Evolutionary conservation across 2,797 vertebrate genomes (phyloP), one percentile per base, ranked within the genome.

Genomic region (Potorous gilbertii): DNA sequence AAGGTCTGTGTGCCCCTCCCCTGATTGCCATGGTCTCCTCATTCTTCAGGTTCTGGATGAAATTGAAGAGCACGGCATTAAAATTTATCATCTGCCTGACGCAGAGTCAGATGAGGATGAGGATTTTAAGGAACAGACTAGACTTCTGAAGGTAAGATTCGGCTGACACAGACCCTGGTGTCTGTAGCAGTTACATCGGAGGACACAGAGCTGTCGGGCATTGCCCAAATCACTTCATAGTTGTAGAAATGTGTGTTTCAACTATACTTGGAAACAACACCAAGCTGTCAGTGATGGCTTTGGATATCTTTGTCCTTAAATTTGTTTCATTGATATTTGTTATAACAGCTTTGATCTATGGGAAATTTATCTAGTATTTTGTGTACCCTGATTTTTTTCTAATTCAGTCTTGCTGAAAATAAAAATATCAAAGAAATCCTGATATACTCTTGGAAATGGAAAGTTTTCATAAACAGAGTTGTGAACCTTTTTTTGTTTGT

Each of bases 91-190:
- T 97, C 98, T 99, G 66, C 99, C 99, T 46, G 99, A 99, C 95
- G 99, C 99, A 1, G 99, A 99, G 97, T 99, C 99, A 0, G 99
- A 99, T 62, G 99, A 99, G 95, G 99, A 99, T 94, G 99, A 99
- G 97, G 99, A 99, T 96, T 99, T 99, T 97, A 99, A 99, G 96
- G 99, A 99, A 98, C 99, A 99, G 98, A 99, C 99, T 27, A 99
- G 99, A 97, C 99, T 99, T 93, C 99, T 99, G 92, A 99, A 99
- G 99, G 99, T 99, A 66, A 92, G 97, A 2, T 24, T 96, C 87
- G 29, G 1, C 0, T 0, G 0, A 4, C 24, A 56, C 24, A 0
- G 55, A 92, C 13, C 21, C n/a, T 66, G 14, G 29, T 2, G 8
- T 11, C 16, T 46, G 2, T 57, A 57, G n/a, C 4, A n/a, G 56